Conservation (phyloP, 2,113 vertebrate genomes). For the Scophthalmus maximus region DNA sequence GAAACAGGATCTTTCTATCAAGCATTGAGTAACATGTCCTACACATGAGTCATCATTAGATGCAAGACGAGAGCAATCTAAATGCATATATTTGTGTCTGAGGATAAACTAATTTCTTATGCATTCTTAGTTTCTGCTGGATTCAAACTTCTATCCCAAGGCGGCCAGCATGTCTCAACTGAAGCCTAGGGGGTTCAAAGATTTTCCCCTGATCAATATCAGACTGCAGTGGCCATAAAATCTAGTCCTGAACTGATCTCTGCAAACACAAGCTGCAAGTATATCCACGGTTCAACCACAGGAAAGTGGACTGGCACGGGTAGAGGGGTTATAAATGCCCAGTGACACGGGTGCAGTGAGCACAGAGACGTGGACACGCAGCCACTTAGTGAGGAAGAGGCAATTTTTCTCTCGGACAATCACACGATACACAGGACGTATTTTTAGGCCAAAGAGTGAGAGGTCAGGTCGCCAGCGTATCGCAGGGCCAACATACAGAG, state of each 20-base stretch:
- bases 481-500: no score
- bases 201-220: conserved; percentile 20
- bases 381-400: conserved; percentile 48
- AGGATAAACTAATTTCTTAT: neutral
- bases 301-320: neutral
- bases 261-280: conserved; percentile 15
- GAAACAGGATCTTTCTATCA: conserved; percentile 2
- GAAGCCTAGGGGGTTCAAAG: neutral
- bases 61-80: neutral
- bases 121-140: neutral
- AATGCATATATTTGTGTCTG: neutral
- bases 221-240: conserved; percentile 32
- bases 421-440: conserved; percentile 51
- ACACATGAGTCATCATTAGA: neutral
- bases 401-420: conserved; percentile 57
- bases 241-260: conserved; percentile 27
- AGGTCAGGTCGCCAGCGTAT: conserved; percentile 41
- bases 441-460: conserved; percentile 68
- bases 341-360: conserved; percentile 44
- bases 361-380: conserved; percentile 31
- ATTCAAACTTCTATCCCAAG: neutral
- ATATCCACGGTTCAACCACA: neutral
- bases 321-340: conserved; percentile 15
- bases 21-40: neutral
- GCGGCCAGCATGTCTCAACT: neutral